Evolutionary conservation across 1,140 invertebrate species (phyloP), one percentile per base, ranked within the genome.

Genomic region (Heliconius hewitsoni): DNA sequence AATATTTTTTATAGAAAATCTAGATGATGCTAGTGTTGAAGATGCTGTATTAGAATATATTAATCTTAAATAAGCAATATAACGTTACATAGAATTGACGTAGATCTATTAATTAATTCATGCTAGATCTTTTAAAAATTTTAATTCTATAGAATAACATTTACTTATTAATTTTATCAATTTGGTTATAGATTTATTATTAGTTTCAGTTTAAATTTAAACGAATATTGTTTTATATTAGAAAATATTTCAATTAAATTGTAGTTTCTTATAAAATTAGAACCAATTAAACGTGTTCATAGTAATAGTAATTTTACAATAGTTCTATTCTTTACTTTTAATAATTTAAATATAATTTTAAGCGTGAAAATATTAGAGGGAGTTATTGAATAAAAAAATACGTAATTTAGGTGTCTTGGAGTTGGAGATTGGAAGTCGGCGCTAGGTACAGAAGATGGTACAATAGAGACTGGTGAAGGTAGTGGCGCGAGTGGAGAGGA

Each of bases 401-500:
- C 23, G 5, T 66, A 66, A 76, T 76, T 46, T 82, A 95, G 94
- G 79, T 95, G 94, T 76, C 87, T 95, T 42, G 94, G 94, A 52
- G 94, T 95, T 16, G 94, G 94, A 81, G 94, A 95, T 37, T 95
- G 94, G 94, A 92, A 94, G 80, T 83, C 92, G 39, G 96, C 96
- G 0, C 96, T 97, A 95, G 97, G 97, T 1, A 96, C 96, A 27
- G 95, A 96, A 81, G 97, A 97, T 23, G 97, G 97, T 8, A 96
- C 96, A 11, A 96, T 96, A 73, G 97, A 97, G 85, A 97, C 97
- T 95, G 96, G 96, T 3, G 96, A 98, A 82, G 95, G 96, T 8
- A 97, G 97, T 60, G 97, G 97, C 0, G 97, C 96, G 0, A 97
- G 97, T 3, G 97, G 97, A 0, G 97, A 98, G 89, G 97, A 98